Evolutionary conservation across 2,888 invertebrate species (phyloP).

Genomic region (Drosophila bunnanda): DNA sequence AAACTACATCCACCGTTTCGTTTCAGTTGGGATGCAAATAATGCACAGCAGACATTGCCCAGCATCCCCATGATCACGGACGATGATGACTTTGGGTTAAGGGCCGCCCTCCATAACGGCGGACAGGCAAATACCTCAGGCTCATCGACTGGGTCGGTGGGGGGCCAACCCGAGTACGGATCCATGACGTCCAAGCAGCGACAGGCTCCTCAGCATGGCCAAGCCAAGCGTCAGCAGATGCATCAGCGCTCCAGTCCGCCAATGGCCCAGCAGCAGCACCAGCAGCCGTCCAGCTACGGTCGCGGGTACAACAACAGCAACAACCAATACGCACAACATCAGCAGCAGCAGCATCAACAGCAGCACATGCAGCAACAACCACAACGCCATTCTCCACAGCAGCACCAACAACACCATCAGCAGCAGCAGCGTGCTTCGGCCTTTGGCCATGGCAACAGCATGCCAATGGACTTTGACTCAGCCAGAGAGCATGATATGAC

Average conservation of each 20-base stretch:
- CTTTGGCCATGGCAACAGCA: constrained; percentile 61
- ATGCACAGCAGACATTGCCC: constrained; percentile 89
- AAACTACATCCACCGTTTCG: background rate
- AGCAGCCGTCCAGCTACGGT: constrained; percentile 49
- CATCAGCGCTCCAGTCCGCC: constrained; percentile 66
- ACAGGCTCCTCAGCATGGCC: constrained; percentile 53
- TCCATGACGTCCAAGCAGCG: constrained; percentile 47
- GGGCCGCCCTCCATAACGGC: constrained; percentile 68
- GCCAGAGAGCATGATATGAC: constrained; percentile 68
- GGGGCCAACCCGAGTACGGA: constrained; percentile 60
- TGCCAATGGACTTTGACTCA: constrained; percentile 68
- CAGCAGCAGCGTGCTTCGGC: constrained; percentile 50
- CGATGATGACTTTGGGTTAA: constrained; percentile 85
- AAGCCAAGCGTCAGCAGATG: constrained; percentile 60
- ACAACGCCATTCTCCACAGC: constrained; percentile 22
- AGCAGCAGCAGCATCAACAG: constrained; percentile 26
- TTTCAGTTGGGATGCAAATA: constrained; percentile 87
- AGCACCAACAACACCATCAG: constrained; percentile 17
- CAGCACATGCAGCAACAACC: constrained; percentile 30
- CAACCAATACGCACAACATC: constrained; percentile 37
- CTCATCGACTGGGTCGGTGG: constrained; percentile 63
- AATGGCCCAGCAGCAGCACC: constrained; percentile 68
- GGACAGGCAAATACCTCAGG: constrained; percentile 62
- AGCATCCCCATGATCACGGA: constrained; percentile 91
- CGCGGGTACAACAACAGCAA: constrained; percentile 37